Percentiles rank a stretch among this genome's conserved stretches.
Evolutionary conservation across 1,140 invertebrate species (phyloP).

Genomic region (Drosophila lowei): DNA sequence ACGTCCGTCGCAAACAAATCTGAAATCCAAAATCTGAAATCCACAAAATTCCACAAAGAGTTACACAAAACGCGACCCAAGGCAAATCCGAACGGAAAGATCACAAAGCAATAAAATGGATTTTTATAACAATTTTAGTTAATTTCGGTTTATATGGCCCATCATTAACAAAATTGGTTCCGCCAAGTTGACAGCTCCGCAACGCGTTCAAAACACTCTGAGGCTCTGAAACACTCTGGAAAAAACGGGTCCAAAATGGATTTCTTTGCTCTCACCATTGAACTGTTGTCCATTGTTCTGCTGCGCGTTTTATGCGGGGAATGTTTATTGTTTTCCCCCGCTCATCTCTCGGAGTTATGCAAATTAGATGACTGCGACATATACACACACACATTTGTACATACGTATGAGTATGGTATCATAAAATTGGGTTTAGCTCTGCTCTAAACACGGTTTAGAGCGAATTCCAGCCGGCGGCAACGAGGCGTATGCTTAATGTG

Average conservation of each 20-base stretch:
- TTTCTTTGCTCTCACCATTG: constrained; percentile 34
- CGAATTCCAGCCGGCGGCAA: constrained; percentile 58
- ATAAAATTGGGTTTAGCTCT: constrained; percentile 40
- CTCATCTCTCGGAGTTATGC: constrained; percentile 44
- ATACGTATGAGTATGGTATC: constrained; percentile 12
- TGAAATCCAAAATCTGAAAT: constrained; percentile 22
- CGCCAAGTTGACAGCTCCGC: constrained; percentile 72
- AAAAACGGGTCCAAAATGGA: constrained; percentile 56
- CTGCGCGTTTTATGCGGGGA: constrained; percentile 49
- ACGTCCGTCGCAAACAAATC: neutral
- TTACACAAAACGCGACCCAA: constrained; percentile 28
- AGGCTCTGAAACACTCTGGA: constrained; percentile 21
- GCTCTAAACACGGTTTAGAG: neutral
- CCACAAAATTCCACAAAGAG: constrained; percentile 28
- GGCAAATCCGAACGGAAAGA: constrained; percentile 26
- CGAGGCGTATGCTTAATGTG: constrained; percentile 78
- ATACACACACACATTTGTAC: neutral
- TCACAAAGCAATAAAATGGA: constrained; percentile 53
- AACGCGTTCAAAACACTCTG: constrained; percentile 19
- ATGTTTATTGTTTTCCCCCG: constrained; percentile 54
- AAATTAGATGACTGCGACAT: constrained; percentile 58
- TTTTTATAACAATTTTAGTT: constrained; percentile 76
- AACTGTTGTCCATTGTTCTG: constrained; percentile 46
- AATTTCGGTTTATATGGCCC: constrained; percentile 60
- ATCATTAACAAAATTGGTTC: constrained; percentile 78